These are phyloP conservation scores for Endotricha flammealis DNA, from an alignment of 2,888 invertebrate genomes.

Conservation along the genomic window DNA sequence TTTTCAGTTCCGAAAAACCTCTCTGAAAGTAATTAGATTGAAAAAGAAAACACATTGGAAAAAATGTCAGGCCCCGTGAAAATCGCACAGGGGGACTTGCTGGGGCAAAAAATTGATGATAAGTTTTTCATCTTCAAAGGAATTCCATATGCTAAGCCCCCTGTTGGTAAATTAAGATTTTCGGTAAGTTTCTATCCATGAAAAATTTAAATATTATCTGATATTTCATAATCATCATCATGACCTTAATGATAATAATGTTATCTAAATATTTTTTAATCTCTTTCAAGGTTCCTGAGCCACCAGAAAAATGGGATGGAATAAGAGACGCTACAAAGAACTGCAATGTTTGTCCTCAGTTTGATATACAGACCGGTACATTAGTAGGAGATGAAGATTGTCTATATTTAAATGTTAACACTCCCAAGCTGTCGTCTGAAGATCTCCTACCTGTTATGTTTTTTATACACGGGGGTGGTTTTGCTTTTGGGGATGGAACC, in stretches of 20 bases:
- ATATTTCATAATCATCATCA: background rate
- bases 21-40: no score
- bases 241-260: background rate
- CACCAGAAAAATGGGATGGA: constrained; percentile 74
- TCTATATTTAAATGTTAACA: constrained; percentile 83
- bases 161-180: constrained; percentile 52
- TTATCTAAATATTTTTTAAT: constrained; percentile 5
- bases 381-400: constrained; percentile 80
- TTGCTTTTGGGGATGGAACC: constrained; percentile 61
- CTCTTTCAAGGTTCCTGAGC: constrained; percentile 49
- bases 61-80: constrained; percentile 2
- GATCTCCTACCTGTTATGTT: constrained; percentile 60
- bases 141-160: constrained; percentile 74
- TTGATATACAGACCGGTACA: constrained; percentile 68
- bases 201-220: background rate
- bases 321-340: constrained; percentile 81
- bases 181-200: constrained; percentile 35
- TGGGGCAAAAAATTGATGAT: background rate
- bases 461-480: constrained; percentile 68
- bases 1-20: no score
- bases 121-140: constrained; percentile 37
- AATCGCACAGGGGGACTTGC: constrained; percentile 5
- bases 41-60: no score
- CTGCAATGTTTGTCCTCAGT: constrained; percentile 81
- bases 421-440: constrained; percentile 60